Base-by-base conservation (phyloP, 2,888 invertebrate species). In the Colostygia pectinataria region DNA sequence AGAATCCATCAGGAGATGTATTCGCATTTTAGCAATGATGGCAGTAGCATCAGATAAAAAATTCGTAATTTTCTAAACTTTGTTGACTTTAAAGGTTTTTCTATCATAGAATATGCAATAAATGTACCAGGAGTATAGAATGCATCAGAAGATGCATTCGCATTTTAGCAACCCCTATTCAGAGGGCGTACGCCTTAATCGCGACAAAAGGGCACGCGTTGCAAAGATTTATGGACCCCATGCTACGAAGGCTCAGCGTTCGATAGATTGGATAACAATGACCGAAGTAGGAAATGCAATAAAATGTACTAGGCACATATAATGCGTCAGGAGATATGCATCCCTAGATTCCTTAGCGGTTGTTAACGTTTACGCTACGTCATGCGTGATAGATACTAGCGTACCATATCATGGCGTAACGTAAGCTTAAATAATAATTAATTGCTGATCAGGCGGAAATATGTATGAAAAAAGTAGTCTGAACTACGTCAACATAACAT, bases 291-390 rank as follows among this genome's bases (percentile, higher is more conserved):
- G 14, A 37, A 33, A 37, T 37, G 36, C 5, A 23, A 36, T n/a
- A 8, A 80, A 77, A 78, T 63, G 61, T 75, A 84, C 82, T 66
- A 83, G 81, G 70, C 45, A 53, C 66, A 84, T 74, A 74, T 18
- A 61, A 51, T 44, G 47, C 36, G 45, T 69, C 63, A 64, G 71
- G 69, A 53, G 52, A 43, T 37, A 28, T 18, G 8, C 12, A 12
- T 39, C 20, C n/a, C 20, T 10, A 20, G 9, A 8, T 10, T 4
- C 12, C 12, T 14, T n/a, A n/a, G n/a, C n/a, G n/a, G n/a, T n/a
- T n/a, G n/a, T n/a, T n/a, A n/a, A n/a, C n/a, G n/a, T n/a, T n/a
- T n/a, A n/a, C n/a, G n/a, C n/a, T n/a, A n/a, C n/a, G n/a, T n/a
- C n/a, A n/a, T n/a, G n/a, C n/a, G n/a, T n/a, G n/a, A n/a, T n/a